These are phyloP conservation scores for Gymnarchus niloticus DNA, from an alignment of 2,113 vertebrate genomes.

Conservation along the genomic window DNA sequence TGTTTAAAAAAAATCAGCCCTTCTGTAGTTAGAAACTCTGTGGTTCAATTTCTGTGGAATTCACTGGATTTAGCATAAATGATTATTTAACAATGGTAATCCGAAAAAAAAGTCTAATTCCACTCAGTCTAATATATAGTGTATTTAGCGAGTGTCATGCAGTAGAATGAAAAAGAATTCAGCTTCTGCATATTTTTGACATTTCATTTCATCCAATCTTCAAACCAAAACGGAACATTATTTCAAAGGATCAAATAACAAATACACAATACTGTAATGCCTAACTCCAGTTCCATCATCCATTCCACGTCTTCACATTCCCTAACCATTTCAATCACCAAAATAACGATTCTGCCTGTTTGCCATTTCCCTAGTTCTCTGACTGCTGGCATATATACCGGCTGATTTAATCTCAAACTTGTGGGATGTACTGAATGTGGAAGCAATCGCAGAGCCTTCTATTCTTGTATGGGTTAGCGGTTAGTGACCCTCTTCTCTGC, in stretches of 20 bases:
- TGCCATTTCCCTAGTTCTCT: no score
- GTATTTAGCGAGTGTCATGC: no score
- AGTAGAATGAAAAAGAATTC: neutral
- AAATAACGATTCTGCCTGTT: no score
- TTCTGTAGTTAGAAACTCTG: constrained; percentile 39
- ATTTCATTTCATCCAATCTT: neutral
- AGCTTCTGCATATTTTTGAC: neutral
- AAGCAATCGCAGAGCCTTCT: no score
- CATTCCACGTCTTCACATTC: no score
- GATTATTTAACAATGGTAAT: constrained; percentile 51
- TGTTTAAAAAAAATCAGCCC: constrained; percentile 44
- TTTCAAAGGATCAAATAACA: neutral
- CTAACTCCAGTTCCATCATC: no score
- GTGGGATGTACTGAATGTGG: no score
- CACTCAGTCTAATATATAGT: neutral
- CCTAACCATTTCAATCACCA: no score
- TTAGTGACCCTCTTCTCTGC: no score
- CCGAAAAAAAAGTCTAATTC: constrained; percentile 22
- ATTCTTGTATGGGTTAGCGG: no score
- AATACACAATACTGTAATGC: neutral
- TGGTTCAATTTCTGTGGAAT: constrained; percentile 37
- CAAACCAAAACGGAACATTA: neutral
- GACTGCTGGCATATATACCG: no score
- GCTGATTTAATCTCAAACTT: no score
- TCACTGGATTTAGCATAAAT: constrained; percentile 47